phyloP scores from a whole-genome alignment of 2,888 invertebrate genomes.

The Plutella xylostella region DNA sequence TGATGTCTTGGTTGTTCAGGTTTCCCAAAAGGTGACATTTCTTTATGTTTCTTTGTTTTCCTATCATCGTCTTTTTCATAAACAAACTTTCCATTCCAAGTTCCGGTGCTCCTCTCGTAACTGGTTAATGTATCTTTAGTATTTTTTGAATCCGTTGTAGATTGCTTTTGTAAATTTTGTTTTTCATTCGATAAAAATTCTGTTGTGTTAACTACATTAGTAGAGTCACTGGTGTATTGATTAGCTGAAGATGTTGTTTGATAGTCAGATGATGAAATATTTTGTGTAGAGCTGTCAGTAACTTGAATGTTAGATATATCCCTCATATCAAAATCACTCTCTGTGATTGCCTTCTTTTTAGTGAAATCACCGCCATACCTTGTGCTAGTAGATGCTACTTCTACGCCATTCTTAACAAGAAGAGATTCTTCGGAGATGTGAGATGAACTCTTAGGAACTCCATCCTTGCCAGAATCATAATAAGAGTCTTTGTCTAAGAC shows the following conservation, averaged over 20 bases:
- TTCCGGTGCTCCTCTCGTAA: constrained; percentile 58
- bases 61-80: constrained; percentile 61
- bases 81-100: constrained; percentile 70
- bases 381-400: constrained; percentile 52
- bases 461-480: constrained; percentile 70
- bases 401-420: constrained; percentile 54
- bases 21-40: constrained; percentile 55
- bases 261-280: constrained; percentile 31
- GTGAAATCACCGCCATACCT: constrained; percentile 57
- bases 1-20: constrained; percentile 54
- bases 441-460: constrained; percentile 55
- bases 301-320: constrained; percentile 35
- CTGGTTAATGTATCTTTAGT: constrained; percentile 43
- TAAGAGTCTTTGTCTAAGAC: constrained; percentile 65
- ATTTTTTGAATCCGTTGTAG: constrained; percentile 34
- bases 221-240: constrained; percentile 33
- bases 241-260: constrained; percentile 36
- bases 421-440: constrained; percentile 52
- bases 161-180: constrained; percentile 57
- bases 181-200: constrained; percentile 57
- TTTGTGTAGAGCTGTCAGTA: constrained; percentile 31
- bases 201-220: constrained; percentile 37
- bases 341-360: constrained; percentile 52
- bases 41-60: constrained; percentile 43
- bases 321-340: constrained; percentile 34